Percentiles rank a stretch among this genome's conserved stretches.
Conservation (phyloP, 2,113 vertebrate species). For the Menidia beryllina region DNA sequence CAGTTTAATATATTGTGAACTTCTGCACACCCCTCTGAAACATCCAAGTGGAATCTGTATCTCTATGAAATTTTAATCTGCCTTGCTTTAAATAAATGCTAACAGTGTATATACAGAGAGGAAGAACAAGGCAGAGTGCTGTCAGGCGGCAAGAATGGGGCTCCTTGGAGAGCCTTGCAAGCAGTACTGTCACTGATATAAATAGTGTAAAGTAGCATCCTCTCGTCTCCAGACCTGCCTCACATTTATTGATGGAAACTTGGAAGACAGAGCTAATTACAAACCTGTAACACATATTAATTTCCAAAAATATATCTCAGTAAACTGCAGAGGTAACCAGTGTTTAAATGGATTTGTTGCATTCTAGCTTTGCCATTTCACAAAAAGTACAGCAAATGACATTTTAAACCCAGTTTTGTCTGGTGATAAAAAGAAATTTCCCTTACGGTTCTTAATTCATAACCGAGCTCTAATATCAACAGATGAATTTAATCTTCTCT, state of each 20-base stretch:
- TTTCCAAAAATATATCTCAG: not conserved
- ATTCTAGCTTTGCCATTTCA: too few relatives aligned
- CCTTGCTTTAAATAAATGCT: slow-evolving; percentile 87
- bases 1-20: slow-evolving; percentile 68
- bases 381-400: not conserved
- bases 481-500: slow-evolving; percentile 47
- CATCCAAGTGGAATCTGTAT: slow-evolving; percentile 56
- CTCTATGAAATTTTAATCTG: slow-evolving; percentile 88
- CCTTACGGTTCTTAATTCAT: slow-evolving; percentile 18
- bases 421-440: slow-evolving; percentile 25
- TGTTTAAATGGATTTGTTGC: too few relatives aligned
- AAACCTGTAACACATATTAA: not conserved
- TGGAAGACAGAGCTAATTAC: slow-evolving; percentile 25
- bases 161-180: slow-evolving; percentile 83
- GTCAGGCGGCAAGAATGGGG: slow-evolving; percentile 81
- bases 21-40: slow-evolving; percentile 64
- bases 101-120: slow-evolving; percentile 75
- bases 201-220: slow-evolving; percentile 84
- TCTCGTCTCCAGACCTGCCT: slow-evolving; percentile 61
- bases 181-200: slow-evolving; percentile 86
- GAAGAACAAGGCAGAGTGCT: slow-evolving; percentile 82
- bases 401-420: not conserved
- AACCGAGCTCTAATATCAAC: slow-evolving; percentile 24
- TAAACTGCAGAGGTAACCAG: too few relatives aligned
- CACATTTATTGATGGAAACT: slow-evolving; percentile 32